Evolutionary conservation across 2,797 vertebrate species (phyloP).

Genomic region (Lepus oiostolus): DNA sequence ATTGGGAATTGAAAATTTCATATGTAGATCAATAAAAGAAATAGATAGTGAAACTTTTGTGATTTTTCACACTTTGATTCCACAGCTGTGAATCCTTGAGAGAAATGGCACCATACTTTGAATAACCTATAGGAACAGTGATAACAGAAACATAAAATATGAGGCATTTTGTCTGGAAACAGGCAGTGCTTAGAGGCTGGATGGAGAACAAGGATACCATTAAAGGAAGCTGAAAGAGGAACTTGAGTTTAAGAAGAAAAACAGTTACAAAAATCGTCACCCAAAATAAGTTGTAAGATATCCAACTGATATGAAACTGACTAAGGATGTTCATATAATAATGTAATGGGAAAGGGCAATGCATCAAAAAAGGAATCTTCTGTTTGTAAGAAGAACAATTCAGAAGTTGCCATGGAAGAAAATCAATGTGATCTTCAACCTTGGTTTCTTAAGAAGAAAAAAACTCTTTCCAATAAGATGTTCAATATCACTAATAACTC

Average conservation of each 20-base stretch:
- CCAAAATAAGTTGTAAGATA: neutral
- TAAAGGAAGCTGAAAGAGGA: neutral
- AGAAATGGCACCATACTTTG: neutral
- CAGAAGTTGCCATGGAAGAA: neutral
- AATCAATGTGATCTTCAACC: neutral
- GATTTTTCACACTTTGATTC: neutral
- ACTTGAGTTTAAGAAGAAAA: neutral
- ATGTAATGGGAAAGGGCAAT: neutral
- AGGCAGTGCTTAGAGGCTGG: neutral
- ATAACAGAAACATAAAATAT: neutral
- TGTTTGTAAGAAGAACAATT: neutral
- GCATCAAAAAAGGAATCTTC: neutral
- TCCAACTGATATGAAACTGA: neutral
- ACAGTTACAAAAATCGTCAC: neutral
- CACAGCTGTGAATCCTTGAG: neutral
- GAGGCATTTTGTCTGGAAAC: neutral
- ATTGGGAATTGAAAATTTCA: neutral
- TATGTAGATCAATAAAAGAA: neutral
- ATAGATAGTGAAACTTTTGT: neutral
- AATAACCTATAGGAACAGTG: neutral
- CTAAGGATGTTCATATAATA: neutral
- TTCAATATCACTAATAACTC: neutral
- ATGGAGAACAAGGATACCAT: neutral
- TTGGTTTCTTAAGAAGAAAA: neutral
- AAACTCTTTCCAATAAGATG: neutral